These are phyloP conservation scores for Empidonax alnorum DNA, from an alignment of 2,113 vertebrate species.

Conservation along the genomic window DNA sequence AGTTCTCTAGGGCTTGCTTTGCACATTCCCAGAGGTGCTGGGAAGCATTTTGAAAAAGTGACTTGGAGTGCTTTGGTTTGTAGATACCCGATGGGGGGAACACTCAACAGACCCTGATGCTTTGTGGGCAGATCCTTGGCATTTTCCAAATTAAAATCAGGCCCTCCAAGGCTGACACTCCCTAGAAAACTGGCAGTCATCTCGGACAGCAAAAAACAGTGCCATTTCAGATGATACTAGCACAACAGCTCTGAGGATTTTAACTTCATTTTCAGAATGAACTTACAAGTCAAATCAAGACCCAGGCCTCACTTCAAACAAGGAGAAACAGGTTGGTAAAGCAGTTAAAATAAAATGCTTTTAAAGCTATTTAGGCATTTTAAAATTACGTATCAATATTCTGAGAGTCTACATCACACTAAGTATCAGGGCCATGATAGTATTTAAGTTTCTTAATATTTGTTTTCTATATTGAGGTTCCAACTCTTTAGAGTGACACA, in stretches of 20 bases:
- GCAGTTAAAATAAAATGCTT: background rate
- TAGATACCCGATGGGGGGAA: background rate
- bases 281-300: background rate
- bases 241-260: background rate
- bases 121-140: background rate
- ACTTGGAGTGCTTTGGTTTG: background rate
- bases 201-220: background rate
- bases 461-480: background rate
- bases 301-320: background rate
- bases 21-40: background rate
- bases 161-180: background rate
- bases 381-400: background rate
- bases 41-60: conserved; percentile 9
- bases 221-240: background rate
- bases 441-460: background rate
- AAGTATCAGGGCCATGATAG: background rate
- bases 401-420: background rate
- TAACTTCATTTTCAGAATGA: background rate
- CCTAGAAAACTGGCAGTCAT: background rate
- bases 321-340: background rate
- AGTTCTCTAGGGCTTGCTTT: conserved; percentile 20
- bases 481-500: background rate
- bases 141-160: background rate
- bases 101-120: background rate
- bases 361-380: background rate